Evolutionary conservation across 2,888 invertebrate species (phyloP), one percentile per base, ranked within the genome.

Genomic region (Hypena proboscidalis): DNA sequence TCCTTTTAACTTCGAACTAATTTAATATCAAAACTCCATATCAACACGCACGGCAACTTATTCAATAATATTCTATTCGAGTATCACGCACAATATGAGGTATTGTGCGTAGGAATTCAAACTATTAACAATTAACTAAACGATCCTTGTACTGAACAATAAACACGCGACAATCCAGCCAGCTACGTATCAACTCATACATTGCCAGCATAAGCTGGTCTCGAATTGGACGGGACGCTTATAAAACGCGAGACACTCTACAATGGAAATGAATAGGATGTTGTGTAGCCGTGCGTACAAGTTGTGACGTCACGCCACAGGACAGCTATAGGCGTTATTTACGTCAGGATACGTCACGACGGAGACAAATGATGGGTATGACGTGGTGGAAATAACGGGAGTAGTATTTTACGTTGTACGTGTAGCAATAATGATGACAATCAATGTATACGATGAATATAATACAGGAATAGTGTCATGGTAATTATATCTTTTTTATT

Each of bases 361-460:
- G 37, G 33, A 15, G 64, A 62, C 49, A 49, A 58, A 67, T 51
- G 55, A 55, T 32, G 47, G 13, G 42, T 29, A 32, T 61, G 49
- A 57, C 47, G 41, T 43, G 57, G 23, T 31, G 40, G 11, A 53
- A 47, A 49, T 34, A 37, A 21, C 30, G 19, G 17, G 4, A 32
- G 34, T 40, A 56, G 39, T 33, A 44, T 44, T 46, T 39, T 35
- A 38, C 41, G 26, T 31, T 30, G 14, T 17, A 4, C 3, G 3
- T 4, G 5, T 4, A 4, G 5, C 17, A 5, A 5, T 17, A 17
- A 17, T 17, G 17, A 5, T 17, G 17, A 17, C 5, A 5, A 5
- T 17, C 17, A 4, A 5, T 17, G 3, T 17, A 17, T 4, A 3
- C 3, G 5, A 3, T 17, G 17, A 5, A 5, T 17, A 5, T 17